A percentile compares a stretch with the other conserved stretches of the same genome.
These are phyloP conservation scores for Rhodinocichla rosea DNA, from an alignment of 2,113 vertebrate species.

Conservation along the genomic window DNA sequence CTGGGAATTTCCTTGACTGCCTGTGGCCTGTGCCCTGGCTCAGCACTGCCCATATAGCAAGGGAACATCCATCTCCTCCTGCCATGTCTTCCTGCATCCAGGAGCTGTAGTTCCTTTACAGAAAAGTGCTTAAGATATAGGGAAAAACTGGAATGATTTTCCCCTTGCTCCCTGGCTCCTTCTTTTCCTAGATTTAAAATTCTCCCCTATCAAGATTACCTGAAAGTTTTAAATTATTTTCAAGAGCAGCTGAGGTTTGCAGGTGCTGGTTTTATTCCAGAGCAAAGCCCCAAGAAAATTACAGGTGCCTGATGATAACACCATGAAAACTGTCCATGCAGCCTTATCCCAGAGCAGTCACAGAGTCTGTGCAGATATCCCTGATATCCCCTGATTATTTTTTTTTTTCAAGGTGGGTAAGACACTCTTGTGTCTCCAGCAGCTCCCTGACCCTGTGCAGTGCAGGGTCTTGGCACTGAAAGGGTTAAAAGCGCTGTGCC, in stretches of 20 bases:
- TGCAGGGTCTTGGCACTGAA: not conserved
- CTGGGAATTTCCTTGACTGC: not conserved
- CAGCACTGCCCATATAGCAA: not conserved
- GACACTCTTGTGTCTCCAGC: not conserved
- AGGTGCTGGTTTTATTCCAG: not conserved
- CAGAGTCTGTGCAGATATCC: rapidly evolving
- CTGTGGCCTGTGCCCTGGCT: not conserved
- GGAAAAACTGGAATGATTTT: not conserved
- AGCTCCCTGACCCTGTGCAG: not conserved
- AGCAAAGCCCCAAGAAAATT: not conserved
- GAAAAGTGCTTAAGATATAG: too few species aligned
- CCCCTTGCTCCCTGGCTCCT: not conserved
- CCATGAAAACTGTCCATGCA: too few species aligned
- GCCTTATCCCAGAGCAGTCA: not conserved
- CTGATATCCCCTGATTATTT: not conserved
- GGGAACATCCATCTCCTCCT: not conserved
- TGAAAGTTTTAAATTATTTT: not conserved
- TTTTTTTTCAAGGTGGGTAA: not conserved
- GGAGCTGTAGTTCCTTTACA: not conserved
- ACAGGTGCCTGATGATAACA: not conserved
- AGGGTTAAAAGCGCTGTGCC: not conserved
- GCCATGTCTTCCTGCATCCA: rapidly evolving
- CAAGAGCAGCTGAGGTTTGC: not conserved
- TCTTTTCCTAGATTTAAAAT: not conserved
- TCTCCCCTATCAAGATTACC: not conserved